phyloP scores from a whole-genome alignment of 2,888 invertebrate species.

The Stenoptilia bipunctidactyla region DNA sequence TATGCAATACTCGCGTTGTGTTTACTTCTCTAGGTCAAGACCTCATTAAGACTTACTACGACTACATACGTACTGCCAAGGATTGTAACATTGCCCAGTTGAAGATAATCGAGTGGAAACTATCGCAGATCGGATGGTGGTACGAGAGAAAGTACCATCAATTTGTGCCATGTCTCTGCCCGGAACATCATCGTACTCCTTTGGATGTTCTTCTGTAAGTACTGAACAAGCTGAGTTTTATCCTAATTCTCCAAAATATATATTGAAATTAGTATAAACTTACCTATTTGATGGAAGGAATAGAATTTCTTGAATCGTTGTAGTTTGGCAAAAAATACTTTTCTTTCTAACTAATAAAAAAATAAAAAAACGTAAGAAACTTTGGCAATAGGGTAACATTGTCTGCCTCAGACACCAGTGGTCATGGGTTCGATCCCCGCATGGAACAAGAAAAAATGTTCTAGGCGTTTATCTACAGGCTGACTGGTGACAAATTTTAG shows the following conservation, averaged over 20 bases:
- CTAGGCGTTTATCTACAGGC: too few relatives aligned
- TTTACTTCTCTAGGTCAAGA: constrained; percentile 50
- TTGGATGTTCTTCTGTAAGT: constrained; percentile 44
- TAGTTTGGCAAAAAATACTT: too few relatives aligned
- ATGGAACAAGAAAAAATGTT: too few relatives aligned
- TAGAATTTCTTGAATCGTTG: too few relatives aligned
- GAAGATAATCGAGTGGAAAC: constrained; percentile 63
- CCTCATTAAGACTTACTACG: constrained; percentile 51
- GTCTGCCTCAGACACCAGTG: too few relatives aligned
- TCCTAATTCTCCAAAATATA: background rate
- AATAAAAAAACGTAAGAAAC: too few relatives aligned
- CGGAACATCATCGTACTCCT: constrained; percentile 41
- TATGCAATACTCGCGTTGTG: background rate
- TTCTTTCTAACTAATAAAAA: too few relatives aligned
- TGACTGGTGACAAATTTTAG: too few relatives aligned
- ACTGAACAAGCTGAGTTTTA: background rate
- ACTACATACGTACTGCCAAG: constrained; percentile 39
- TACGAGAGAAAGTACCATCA: constrained; percentile 31
- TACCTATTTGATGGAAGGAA: too few relatives aligned
- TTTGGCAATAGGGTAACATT: too few relatives aligned
- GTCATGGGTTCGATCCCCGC: too few relatives aligned
- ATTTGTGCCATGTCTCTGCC: constrained; percentile 40
- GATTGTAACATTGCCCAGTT: constrained; percentile 37
- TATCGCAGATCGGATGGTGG: constrained; percentile 53
- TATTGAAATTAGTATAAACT: too few relatives aligned